Conservation (phyloP, 2,888 invertebrate genomes). For the Tetranychus piercei region DNA sequence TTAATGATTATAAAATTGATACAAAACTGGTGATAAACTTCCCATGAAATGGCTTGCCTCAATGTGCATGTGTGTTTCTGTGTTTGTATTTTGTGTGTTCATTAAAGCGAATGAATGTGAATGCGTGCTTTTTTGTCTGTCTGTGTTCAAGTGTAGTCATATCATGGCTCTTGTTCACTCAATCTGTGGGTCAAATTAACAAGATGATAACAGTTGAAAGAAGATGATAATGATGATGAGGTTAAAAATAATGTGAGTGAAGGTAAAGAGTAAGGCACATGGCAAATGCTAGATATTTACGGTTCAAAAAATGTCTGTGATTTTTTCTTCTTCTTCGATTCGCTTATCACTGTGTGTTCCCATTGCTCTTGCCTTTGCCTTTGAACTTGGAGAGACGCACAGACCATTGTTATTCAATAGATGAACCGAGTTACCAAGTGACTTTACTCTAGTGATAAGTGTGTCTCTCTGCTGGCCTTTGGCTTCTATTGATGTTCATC, state of each 20-base stretch:
- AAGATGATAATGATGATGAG: background rate
- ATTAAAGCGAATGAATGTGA: background rate
- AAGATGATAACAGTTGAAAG: background rate
- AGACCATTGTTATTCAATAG: too few species aligned
- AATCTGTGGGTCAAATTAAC: constrained; percentile 1
- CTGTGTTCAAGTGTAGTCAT: background rate
- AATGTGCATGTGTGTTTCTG: background rate
- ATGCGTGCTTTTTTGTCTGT: background rate
- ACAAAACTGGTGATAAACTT: background rate
- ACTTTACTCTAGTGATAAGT: too few species aligned
- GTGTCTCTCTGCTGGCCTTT: too few species aligned
- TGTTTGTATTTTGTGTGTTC: background rate
- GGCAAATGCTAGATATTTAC: background rate
- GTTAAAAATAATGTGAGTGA: background rate
- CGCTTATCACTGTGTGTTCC: background rate
- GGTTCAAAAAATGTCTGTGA: background rate
- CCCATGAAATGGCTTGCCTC: background rate
- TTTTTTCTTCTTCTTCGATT: background rate
- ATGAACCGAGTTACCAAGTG: too few species aligned
- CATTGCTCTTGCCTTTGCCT: too few species aligned
- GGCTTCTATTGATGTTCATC: too few species aligned
- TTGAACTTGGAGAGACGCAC: too few species aligned
- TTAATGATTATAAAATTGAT: background rate
- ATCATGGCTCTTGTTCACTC: background rate
- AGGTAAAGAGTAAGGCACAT: constrained; percentile 1